Conservation (phyloP, 2,797 vertebrate species). For the Muscicapa striata region DNA sequence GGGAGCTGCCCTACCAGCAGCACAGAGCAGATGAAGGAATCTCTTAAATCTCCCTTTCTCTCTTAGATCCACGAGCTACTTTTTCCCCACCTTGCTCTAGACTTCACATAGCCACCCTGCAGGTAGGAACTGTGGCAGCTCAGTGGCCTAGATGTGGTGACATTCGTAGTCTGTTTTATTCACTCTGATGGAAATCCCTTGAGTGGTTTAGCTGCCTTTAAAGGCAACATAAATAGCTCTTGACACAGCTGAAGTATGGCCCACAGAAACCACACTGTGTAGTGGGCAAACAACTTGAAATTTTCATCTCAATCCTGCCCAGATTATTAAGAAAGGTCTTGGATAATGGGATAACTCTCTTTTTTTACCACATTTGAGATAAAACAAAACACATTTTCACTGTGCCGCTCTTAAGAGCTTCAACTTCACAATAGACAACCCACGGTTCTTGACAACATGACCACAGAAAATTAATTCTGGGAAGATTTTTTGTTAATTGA, state of each 20-base stretch:
- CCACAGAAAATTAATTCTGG: neutral
- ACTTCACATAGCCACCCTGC: neutral
- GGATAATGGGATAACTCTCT: neutral
- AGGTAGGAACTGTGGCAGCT: neutral
- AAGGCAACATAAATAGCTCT: neutral
- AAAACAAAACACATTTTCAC: neutral
- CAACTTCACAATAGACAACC: neutral
- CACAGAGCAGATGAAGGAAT: neutral
- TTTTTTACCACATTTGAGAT: neutral
- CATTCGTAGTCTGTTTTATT: neutral
- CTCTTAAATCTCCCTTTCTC: neutral
- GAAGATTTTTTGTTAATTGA: neutral
- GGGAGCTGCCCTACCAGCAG: neutral
- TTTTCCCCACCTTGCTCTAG: neutral
- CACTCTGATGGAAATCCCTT: neutral
- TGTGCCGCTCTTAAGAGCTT: neutral
- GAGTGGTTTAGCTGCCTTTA: neutral
- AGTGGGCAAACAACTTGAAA: neutral
- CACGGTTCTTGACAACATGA: neutral
- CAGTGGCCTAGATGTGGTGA: neutral
- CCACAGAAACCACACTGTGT: conserved; percentile 4
- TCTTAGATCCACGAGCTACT: neutral
- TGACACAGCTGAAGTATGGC: neutral
- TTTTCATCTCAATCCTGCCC: neutral
- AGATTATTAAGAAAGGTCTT: conserved; percentile 3